Conservation (phyloP, 92 coral and sea anemone species). For the Pocillopora meandrina region DNA sequence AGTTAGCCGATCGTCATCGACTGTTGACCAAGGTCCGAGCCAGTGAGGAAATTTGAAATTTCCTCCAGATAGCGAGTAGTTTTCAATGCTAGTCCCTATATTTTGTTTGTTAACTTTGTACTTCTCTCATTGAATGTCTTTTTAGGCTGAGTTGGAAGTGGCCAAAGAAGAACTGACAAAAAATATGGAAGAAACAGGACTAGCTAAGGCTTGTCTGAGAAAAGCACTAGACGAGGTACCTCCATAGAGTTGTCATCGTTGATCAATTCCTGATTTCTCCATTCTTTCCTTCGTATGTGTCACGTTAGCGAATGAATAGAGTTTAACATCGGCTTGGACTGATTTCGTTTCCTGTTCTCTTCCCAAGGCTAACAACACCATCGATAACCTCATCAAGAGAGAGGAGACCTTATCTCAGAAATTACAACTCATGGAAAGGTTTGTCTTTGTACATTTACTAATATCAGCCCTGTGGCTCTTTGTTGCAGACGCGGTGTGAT, state of each 20-base stretch:
- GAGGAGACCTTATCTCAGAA: slow-evolving; percentile 24
- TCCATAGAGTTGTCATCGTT: background rate
- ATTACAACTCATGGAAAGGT: slow-evolving; percentile 34
- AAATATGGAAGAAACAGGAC: slow-evolving; percentile 5
- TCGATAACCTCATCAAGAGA: slow-evolving; percentile 7
- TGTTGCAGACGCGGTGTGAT: no score
- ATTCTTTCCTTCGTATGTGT: background rate
- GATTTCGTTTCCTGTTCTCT: background rate
- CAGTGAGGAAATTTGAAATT: no score
- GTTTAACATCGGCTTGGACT: background rate
- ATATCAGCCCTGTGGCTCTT: no score
- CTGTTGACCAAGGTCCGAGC: no score
- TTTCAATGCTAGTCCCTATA: no score
- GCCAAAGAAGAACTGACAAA: background rate
- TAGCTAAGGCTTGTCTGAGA: slow-evolving; percentile 8
- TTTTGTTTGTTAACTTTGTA: background rate
- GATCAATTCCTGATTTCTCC: background rate
- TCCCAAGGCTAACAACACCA: slow-evolving; percentile 18
- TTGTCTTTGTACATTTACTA: background rate
- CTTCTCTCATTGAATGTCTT: background rate
- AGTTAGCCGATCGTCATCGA: no score
- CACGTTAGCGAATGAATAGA: background rate
- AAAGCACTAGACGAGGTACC: slow-evolving; percentile 21
- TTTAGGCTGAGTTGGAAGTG: slow-evolving; percentile 22
- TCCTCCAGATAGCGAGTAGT: no score